Conservation (phyloP, 30 jellyfish, hydroid and myxozoan species). For the Catostylus mosaicus region DNA sequence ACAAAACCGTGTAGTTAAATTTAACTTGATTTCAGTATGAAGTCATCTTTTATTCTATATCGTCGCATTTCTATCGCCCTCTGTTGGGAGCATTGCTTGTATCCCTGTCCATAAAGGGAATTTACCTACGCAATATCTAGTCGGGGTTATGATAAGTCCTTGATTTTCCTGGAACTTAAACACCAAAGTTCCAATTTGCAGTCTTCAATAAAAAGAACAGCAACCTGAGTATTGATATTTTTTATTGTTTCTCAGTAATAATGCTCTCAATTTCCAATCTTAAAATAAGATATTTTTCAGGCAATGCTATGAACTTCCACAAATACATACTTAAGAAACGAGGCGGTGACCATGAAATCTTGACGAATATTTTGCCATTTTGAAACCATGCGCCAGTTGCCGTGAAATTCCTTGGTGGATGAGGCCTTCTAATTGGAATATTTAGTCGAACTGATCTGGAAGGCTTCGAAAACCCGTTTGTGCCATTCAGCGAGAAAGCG, state of each 20-base stretch:
- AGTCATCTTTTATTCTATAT: neutral
- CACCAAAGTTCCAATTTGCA: neutral
- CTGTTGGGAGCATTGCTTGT: too few relatives aligned
- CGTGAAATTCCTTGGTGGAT: conserved; percentile 55
- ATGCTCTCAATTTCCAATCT: neutral
- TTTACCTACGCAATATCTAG: too few relatives aligned
- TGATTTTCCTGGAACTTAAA: neutral
- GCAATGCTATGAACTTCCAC: neutral
- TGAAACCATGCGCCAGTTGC: conserved; percentile 44
- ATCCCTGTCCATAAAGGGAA: too few relatives aligned
- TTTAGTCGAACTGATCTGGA: conserved; percentile 26
- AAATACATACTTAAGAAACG: conserved; percentile 33
- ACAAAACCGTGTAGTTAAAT: neutral
- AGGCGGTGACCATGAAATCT: conserved; percentile 66
- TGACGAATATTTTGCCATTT: conserved; percentile 31
- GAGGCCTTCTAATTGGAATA: conserved; percentile 43
- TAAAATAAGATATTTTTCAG: neutral
- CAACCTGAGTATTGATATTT: neutral
- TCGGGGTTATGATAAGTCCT: neutral
- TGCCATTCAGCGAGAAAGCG: conserved; percentile 54
- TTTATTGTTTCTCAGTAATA: neutral
- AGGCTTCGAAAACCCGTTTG: conserved; percentile 51
- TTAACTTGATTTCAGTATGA: neutral
- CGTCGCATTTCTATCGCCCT: neutral
- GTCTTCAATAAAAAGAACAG: neutral